These are phyloP conservation scores for Hirtodrosophila cameraria DNA, from an alignment of 2,888 invertebrate species.

Conservation along the genomic window DNA sequence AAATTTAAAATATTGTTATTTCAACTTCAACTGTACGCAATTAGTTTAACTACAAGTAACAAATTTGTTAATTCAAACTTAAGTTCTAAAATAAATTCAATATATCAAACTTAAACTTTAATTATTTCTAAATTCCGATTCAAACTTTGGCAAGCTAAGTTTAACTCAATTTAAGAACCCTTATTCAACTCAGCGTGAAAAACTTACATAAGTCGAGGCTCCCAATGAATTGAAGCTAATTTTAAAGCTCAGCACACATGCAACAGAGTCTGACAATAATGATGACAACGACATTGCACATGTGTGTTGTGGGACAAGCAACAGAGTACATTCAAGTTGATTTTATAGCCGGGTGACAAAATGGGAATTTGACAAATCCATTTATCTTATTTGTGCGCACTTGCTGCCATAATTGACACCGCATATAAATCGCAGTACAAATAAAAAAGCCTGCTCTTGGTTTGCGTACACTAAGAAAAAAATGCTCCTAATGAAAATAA, in stretches of 20 bases:
- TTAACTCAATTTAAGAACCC: conserved; percentile 10
- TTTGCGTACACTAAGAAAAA: no score
- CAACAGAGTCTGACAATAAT: background rate
- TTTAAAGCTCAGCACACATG: conserved; percentile 27
- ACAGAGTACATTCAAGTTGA: conserved; percentile 14
- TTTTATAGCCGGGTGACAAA: conserved; percentile 14
- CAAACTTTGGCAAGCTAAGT: conserved; percentile 13
- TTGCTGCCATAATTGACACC: conserved; percentile 43
- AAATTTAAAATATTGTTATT: no score
- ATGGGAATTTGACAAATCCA: conserved; percentile 41
- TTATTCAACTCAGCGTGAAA: conserved; percentile 19
- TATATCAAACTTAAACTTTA: no score
- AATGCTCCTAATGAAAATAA: no score
- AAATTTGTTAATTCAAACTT: no score
- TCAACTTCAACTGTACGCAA: no score
- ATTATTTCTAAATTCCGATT: conserved; percentile 3
- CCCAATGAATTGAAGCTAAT: conserved; percentile 25
- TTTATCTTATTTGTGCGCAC: conserved; percentile 56
- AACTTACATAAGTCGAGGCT: conserved; percentile 11
- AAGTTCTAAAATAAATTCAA: no score
- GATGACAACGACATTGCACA: conserved; percentile 22
- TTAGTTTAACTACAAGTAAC: no score
- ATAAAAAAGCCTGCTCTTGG: conserved; percentile 13
- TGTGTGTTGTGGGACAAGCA: conserved; percentile 7
- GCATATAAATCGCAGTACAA: conserved; percentile 34